Base-by-base conservation (phyloP, 2,113 vertebrate species). In the Nansenia antarctica region DNA sequence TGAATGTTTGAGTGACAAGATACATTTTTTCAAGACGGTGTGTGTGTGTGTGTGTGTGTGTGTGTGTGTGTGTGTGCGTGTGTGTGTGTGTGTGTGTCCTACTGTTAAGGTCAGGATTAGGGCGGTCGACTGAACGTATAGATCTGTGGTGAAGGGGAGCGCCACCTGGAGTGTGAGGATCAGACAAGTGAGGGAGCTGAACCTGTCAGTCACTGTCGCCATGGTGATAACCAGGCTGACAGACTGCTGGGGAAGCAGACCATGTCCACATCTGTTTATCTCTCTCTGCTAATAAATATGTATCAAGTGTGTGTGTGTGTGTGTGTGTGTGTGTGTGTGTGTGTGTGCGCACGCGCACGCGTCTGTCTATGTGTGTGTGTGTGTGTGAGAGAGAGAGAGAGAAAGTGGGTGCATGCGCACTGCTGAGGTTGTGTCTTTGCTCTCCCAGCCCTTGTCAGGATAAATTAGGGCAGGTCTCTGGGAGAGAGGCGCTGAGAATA, bases 401-500 rank as follows among this genome's bases (percentile, higher is more conserved):
- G 20, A 20, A 42, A 45, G 3, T 24, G 35, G 15, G 7, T 47
- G 62, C 26, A 4, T 64, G 8, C 45, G 37, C 26, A 29, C 32
- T 9, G 18, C 45, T 34, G 1, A 22, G 32, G 18, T 1, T 37
- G 32, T 35, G 14, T 62, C 26, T 55, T 34, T 53, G 24, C 54
- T 45, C 39, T 59, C 53, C 42, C 30, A 24, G 61, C 61, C 61
- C 47, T 31, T 66, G 70, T 66, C 70, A 72, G 30, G 34, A 65
- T 14, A 72, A 72, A 72, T 72, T 61, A 72, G 70, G 70, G 31
- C 70, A 72, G 42, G 29, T 27, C 52, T 72, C 37, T 9, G 20
- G 26, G 54, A 24, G 37, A 47, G 58, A 65, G 49, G 20, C 14
- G 26, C 39, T 60, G 39, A 29, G 35, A 26, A 32, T 32, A 9